Conservation (phyloP, 2,888 invertebrate genomes). For the Limnephilus rhombicus region DNA sequence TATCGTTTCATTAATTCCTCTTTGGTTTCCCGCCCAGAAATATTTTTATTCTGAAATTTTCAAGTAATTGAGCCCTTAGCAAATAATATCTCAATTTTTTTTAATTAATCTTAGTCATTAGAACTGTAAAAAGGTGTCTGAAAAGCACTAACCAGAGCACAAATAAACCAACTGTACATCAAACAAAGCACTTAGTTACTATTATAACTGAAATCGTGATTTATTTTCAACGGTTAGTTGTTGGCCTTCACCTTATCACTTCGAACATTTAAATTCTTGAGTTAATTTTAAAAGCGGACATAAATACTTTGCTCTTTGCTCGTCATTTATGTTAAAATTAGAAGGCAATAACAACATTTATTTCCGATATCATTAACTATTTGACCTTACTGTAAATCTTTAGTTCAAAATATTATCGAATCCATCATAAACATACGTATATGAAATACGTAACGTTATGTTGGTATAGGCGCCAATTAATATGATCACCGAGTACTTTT, state of each 20-base stretch:
- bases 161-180: neutral
- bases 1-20: no score
- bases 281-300: neutral
- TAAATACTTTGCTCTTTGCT: neutral
- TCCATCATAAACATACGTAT: neutral
- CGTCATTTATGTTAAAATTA: neutral
- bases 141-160: neutral
- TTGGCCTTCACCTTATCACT: neutral
- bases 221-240: neutral
- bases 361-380: neutral
- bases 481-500: neutral
- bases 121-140: neutral
- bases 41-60: no score
- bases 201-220: neutral
- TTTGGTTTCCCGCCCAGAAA: no score
- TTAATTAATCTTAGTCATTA: neutral
- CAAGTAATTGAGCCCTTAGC: no score
- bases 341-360: neutral
- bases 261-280: neutral
- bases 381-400: neutral
- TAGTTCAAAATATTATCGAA: neutral
- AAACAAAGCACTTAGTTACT: neutral
- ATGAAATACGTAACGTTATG: neutral
- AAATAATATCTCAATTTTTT: no score
- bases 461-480: neutral